Evolutionary conservation across 2,888 invertebrate species (phyloP).

Genomic region (Nycteola revayana): DNA sequence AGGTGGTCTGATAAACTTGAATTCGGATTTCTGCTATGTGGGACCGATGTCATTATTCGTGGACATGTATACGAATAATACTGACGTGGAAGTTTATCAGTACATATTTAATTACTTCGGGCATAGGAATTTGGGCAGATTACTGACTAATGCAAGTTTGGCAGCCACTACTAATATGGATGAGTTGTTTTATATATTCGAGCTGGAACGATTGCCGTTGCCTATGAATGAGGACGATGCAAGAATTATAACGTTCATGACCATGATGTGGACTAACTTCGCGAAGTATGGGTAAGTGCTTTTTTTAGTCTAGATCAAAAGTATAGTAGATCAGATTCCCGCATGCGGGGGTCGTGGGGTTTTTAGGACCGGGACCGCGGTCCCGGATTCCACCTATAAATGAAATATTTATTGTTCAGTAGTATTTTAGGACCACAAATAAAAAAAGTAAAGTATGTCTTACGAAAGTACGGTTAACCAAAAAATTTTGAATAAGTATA

Average conservation of each 20-base stretch:
- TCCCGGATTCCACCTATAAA: too few species aligned
- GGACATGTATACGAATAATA: conserved; percentile 56
- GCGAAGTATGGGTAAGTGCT: conserved; percentile 68
- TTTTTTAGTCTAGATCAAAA: too few species aligned
- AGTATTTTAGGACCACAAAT: too few species aligned
- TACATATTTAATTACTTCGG: conserved; percentile 68
- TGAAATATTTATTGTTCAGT: too few species aligned
- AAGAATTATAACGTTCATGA: conserved; percentile 69
- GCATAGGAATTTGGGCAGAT: conserved; percentile 63
- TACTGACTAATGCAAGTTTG: conserved; percentile 63
- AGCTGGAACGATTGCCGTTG: conserved; percentile 60
- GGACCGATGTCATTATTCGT: conserved; percentile 66
- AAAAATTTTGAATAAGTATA: too few species aligned
- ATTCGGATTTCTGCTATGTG: conserved; percentile 65
- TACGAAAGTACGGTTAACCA: too few species aligned
- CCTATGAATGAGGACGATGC: conserved; percentile 71
- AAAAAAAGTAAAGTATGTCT: too few species aligned
- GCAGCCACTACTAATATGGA: conserved; percentile 63
- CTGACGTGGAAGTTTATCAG: conserved; percentile 50
- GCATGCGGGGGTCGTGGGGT: too few species aligned
- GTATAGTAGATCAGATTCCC: too few species aligned
- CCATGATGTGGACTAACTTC: conserved; percentile 77
- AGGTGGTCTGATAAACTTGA: conserved; percentile 67
- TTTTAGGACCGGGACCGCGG: too few species aligned
- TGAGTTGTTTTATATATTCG: conserved; percentile 68